A percentile compares a stretch with the other conserved stretches of the same genome.
These are phyloP conservation scores for Mus caroli DNA, from an alignment of 2,797 vertebrate species.

Conservation along the genomic window DNA sequence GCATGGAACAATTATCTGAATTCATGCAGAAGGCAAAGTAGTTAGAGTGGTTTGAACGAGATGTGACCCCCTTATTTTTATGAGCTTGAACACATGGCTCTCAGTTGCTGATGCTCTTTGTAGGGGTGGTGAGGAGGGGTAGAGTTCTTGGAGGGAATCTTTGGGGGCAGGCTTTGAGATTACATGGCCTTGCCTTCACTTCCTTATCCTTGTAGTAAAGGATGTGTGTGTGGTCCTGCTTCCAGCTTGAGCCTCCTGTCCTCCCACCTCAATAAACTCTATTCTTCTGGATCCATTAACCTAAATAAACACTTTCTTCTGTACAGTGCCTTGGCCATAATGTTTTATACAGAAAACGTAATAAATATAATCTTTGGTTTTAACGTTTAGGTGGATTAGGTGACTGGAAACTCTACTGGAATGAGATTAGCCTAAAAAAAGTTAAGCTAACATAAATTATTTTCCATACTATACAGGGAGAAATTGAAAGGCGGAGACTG, in stretches of 20 bases:
- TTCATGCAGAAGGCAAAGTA: background rate
- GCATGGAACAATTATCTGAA: background rate
- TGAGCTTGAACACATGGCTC: background rate
- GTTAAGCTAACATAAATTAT: constrained; percentile 35
- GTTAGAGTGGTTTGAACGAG: background rate
- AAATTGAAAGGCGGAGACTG: background rate
- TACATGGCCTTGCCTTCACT: too few species aligned
- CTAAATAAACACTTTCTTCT: background rate
- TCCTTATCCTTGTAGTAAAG: background rate
- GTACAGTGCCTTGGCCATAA: background rate
- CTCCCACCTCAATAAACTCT: background rate
- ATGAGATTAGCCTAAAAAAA: background rate
- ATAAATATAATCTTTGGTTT: background rate
- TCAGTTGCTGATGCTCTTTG: background rate
- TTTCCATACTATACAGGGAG: background rate
- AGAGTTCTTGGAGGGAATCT: background rate
- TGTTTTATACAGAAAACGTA: background rate
- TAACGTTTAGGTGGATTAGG: background rate
- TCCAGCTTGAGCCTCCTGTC: background rate
- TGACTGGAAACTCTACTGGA: background rate
- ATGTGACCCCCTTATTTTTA: background rate
- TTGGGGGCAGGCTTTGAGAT: background rate
- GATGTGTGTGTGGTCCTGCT: background rate
- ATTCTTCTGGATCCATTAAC: background rate
- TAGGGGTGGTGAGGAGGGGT: background rate